A percentile compares a stretch with the other conserved stretches of the same genome.
Evolutionary conservation across 2,113 vertebrate species (phyloP).

Genomic region (Antigone vipio): DNA sequence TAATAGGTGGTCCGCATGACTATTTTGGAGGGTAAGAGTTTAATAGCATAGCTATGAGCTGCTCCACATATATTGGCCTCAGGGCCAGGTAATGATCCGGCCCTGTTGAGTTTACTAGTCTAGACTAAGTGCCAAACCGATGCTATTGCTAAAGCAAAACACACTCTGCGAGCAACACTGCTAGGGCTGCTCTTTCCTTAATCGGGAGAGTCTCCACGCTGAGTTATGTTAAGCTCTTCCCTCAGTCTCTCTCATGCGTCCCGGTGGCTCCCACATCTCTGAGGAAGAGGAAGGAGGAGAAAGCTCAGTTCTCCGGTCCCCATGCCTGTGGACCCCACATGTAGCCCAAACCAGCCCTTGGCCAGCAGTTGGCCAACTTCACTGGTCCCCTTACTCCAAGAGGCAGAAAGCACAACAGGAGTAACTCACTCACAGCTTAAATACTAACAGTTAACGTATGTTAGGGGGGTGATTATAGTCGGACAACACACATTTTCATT

Average conservation of each 20-base stretch:
- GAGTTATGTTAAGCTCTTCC: not conserved
- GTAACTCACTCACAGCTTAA: not conserved
- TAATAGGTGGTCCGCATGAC: not conserved
- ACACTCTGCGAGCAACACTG: accelerated
- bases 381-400: not conserved
- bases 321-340: not conserved
- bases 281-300: not conserved
- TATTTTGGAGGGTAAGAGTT: not conserved
- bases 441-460: not conserved
- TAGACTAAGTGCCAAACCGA: not conserved
- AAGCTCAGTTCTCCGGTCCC: not conserved
- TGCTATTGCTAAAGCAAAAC: not conserved
- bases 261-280: not conserved
- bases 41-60: not conserved
- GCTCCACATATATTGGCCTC: not conserved
- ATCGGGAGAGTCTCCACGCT: not conserved
- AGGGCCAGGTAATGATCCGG: not conserved
- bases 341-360: not conserved
- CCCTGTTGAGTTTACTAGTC: not conserved
- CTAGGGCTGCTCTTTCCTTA: not conserved
- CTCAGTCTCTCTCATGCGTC: not conserved
- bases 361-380: not conserved
- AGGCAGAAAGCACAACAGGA: not conserved
- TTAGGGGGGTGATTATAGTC: not conserved
- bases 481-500: not conserved